A percentile compares a stretch with the other conserved stretches of the same genome.
These are phyloP conservation scores for Mechanitis mazaeus DNA, from an alignment of 2,888 invertebrate species.

Conservation along the genomic window DNA sequence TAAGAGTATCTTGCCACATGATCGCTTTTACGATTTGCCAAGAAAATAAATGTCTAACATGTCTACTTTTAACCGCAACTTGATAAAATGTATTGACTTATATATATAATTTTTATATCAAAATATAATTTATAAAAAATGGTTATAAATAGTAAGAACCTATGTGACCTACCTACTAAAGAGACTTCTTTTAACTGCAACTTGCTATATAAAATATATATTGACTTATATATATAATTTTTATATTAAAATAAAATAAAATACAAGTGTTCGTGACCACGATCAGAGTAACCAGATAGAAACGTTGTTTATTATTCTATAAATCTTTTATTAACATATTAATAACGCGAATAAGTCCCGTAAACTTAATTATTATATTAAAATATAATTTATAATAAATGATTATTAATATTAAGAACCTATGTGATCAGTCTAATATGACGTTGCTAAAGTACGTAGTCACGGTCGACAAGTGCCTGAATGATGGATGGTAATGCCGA, in stretches of 20 bases:
- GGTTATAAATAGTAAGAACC: conserved; percentile 2
- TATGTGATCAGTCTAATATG: conserved; percentile 26
- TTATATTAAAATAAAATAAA: no score
- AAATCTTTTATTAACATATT: no score
- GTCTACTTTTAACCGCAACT: conserved; percentile 57
- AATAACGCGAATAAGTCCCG: no score
- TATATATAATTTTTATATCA: background rate
- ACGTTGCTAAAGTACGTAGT: conserved; percentile 27
- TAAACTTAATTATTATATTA: background rate
- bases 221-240: no score
- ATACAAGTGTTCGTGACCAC: no score
- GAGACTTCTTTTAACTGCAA: no score
- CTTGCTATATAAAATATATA: no score
- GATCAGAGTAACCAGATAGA: no score
- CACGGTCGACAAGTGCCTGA: conserved; percentile 40
- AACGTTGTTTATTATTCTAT: no score
- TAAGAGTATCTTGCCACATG: conserved; percentile 75
- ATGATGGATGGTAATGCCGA: conserved; percentile 51
- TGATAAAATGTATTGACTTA: conserved; percentile 46
- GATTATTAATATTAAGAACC: conserved; percentile 4
- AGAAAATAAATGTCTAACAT: conserved; percentile 65
- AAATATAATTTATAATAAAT: background rate
- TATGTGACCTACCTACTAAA: conserved; percentile 24
- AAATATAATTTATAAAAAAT: background rate
- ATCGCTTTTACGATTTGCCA: conserved; percentile 73